These are phyloP conservation scores for Leucophora obtusa DNA, from an alignment of 2,888 invertebrate genomes.

Conservation along the genomic window DNA sequence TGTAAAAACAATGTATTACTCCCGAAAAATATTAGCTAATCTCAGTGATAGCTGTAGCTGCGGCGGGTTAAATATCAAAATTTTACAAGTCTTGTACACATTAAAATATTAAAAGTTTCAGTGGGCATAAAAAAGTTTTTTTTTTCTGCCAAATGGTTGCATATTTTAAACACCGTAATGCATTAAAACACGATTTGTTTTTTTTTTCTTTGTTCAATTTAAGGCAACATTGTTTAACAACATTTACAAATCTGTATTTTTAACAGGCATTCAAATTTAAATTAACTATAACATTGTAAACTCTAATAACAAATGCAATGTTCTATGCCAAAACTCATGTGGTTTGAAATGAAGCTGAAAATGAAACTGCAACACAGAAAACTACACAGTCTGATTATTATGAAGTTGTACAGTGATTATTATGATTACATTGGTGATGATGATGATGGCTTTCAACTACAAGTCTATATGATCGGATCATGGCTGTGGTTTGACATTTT, in stretches of 20 bases:
- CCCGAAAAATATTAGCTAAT: no score
- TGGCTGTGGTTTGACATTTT: conserved; percentile 64
- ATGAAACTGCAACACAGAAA: conserved; percentile 5
- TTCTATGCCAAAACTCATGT: conserved; percentile 24
- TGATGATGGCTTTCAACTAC: conserved; percentile 24
- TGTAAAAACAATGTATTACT: no score
- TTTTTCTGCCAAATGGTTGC: no score
- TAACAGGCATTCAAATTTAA: conserved; percentile 16
- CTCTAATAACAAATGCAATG: neutral
- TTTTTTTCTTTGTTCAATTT: neutral
- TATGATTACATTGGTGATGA: conserved; percentile 30
- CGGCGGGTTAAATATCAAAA: no score
- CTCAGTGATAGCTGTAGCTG: no score
- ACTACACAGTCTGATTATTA: conserved; percentile 1
- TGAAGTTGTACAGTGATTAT: conserved; percentile 16
- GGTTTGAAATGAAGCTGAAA: conserved; percentile 15
- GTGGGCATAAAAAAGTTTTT: no score
- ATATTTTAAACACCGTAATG: no score
- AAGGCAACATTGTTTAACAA: neutral
- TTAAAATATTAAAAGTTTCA: no score
- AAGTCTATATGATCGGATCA: conserved; percentile 43
- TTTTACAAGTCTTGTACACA: no score
- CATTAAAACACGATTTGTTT: no score
- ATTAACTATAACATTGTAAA: conserved; percentile 30
- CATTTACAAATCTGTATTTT: neutral